Base-by-base conservation (phyloP, 2,797 vertebrate genomes). In the Pelodytes ibericus region DNA sequence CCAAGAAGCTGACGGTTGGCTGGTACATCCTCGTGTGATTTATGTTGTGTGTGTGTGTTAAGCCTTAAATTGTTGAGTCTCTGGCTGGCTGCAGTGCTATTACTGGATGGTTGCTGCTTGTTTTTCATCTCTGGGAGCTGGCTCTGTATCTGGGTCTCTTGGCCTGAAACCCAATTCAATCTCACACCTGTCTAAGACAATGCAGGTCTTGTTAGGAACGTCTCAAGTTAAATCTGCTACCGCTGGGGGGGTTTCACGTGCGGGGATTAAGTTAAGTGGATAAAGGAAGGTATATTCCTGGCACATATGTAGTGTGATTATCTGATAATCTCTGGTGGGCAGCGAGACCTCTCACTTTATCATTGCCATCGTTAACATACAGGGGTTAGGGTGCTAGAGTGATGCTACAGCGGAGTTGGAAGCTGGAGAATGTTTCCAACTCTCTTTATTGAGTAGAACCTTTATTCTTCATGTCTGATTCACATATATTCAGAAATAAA, bases 151-250 rank as follows among this genome's bases (percentile, higher is more conserved):
- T 79, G 74, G 83, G 80, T 57, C 72, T 80, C 81, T 75, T 92
- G 91, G 90, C 90, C 1, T 80, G 2, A 18, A 33, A 67, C 83
- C 90, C 84, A 81, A 72, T 84, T 86, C 88, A 87, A 83, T 90
- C 90, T 92, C 90, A 93, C 92, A 93, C 92, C 92, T 93, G 91
- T 82, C 88, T 83, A 85, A 90, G 86, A 93, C 92, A 93, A 93
- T 92, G 90, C 86, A 80, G 68, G 84, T 90, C 90, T 93, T 93
- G 92, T 93, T 90, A 86, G 79, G 79, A 44, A 64, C 85, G 83
- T 85, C 89, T 82, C 86, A 81, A 81, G 85, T 69, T 67, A 44
- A 56, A 68, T 83, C 82, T 68, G 86, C 29, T 9, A 18, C n/a
- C 33, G 41, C 30, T 26, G 63, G 39, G 26, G 20, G 10, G 25